Base-by-base conservation (phyloP, 53 echinoderm and acorn worm species). In the Stichopus horrens region DNA sequence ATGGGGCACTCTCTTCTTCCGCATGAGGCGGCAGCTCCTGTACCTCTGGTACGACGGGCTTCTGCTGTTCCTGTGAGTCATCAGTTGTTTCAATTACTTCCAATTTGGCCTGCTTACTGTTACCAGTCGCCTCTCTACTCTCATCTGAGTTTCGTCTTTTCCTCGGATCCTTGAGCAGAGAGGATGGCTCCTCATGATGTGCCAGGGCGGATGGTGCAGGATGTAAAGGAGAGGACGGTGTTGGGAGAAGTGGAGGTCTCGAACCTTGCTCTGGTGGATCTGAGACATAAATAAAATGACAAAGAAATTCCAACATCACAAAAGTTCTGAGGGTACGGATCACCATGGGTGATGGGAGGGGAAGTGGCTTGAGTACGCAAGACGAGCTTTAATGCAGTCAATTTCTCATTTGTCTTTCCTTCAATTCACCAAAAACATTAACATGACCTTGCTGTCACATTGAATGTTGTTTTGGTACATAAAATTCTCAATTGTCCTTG, bases 181-280 rank as follows among this genome's bases (percentile, higher is more conserved):
- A 20, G 19, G 71, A 13, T 71, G 71, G 71, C 7, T 71, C 55
- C 53, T 77, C 78, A 16, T 55, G 53, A 11, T 77, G 53, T 71
- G 71, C 18, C 7, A 20, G 7, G 18, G 71, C 2, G 53, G 23
- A 53, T 67, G 87, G 75, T 52, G 53, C 18, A 8, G 87, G 21
- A 51, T 71, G 87, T 55, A 74, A 18, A 13, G 87, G 73, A 56
- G 87, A 21, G 75, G 73, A 73, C 20, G 73, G 56, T 2, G 73
- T 74, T 8, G 74, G 87, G 20, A 87, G 73, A 53, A 55, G 53
- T 53, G 87, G 73, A 56, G 71, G 71, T 56, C 73, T 74, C n/a
- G 71, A 71, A 71, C 18, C 19, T 20, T 71, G 71, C 18, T 87
- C 87, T 74, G 86, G 7, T 60, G 86, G 37, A 73, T 51, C 86